Conservation (phyloP, 2,797 vertebrate species). For the Melanogrammus aeglefinus region DNA sequence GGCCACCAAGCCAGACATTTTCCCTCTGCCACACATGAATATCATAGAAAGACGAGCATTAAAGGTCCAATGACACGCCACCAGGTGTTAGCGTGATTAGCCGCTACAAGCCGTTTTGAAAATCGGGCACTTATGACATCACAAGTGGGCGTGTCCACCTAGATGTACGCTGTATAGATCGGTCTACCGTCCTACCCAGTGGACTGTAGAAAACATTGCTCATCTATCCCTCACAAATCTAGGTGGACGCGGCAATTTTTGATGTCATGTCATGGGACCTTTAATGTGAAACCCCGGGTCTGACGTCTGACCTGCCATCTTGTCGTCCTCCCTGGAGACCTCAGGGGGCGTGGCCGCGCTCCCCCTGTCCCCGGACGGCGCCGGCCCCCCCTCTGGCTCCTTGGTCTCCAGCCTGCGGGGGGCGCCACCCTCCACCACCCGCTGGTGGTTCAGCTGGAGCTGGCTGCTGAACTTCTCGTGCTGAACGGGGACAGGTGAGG, state of each 20-base stretch:
- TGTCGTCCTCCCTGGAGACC: constrained; percentile 79
- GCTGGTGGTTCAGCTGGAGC: constrained; percentile 86
- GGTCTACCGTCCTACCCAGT: too few species aligned
- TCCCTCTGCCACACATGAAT: background rate
- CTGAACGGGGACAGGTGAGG: constrained; percentile 56
- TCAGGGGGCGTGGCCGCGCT: constrained; percentile 68
- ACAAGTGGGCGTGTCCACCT: too few species aligned
- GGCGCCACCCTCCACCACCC: constrained; percentile 62
- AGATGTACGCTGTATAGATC: too few species aligned
- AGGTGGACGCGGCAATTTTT: too few species aligned
- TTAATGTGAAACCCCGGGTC: background rate
- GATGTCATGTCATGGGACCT: too few species aligned
- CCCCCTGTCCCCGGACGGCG: constrained; percentile 40
- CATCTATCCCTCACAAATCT: too few species aligned
- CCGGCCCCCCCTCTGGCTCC: constrained; percentile 35
- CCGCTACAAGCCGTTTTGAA: too few species aligned
- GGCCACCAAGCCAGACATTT: background rate
- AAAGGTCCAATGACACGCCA: too few species aligned
- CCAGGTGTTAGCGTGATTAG: too few species aligned
- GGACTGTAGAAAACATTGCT: too few species aligned
- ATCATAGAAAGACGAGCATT: background rate
- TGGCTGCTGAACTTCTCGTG: constrained; percentile 97
- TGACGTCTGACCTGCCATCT: constrained; percentile 74
- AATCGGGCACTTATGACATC: too few species aligned
- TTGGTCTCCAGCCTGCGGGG: constrained; percentile 52